phyloP scores from a whole-genome alignment of 2,888 invertebrate genomes.

The Ormyrus nitidulus region DNA sequence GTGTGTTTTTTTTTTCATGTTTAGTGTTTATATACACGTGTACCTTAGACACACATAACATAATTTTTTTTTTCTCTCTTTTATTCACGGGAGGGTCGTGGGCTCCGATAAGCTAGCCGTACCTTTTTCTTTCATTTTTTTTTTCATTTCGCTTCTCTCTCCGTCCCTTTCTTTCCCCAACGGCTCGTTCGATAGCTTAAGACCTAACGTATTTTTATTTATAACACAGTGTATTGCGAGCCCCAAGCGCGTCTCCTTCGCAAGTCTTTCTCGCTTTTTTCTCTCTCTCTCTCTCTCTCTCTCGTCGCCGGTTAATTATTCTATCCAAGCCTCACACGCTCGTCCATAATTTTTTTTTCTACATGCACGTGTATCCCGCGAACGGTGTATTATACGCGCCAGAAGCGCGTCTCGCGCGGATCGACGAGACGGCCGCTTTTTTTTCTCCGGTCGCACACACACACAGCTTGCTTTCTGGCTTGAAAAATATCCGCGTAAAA shows the following conservation, averaged over 20 bases:
- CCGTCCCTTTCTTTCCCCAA: neutral
- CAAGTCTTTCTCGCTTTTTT: conserved; percentile 9
- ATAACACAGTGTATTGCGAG: conserved; percentile 54
- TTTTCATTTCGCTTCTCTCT: neutral
- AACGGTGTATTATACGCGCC: conserved; percentile 12
- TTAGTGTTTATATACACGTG: conserved; percentile 38
- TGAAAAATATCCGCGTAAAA: conserved; percentile 8
- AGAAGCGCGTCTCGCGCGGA: conserved; percentile 43
- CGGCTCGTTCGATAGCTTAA: conserved; percentile 40
- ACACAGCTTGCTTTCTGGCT: neutral
- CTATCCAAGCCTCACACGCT: conserved; percentile 18
- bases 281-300: conserved; percentile 21
- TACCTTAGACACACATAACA: conserved; percentile 39
- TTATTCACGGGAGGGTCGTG: neutral
- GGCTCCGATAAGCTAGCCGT: conserved; percentile 13
- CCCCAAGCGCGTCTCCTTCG: conserved; percentile 40
- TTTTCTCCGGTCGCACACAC: neutral
- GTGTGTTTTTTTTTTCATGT: neutral
- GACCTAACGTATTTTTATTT: conserved; percentile 48
- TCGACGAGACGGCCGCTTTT: conserved; percentile 36
- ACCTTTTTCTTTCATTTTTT: neutral
- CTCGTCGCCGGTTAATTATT: conserved; percentile 37
- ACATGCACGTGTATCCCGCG: conserved; percentile 17
- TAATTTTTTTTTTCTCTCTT: conserved; percentile 2
- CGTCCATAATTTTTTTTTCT: neutral